These are phyloP conservation scores for Pan paniscus DNA, from an alignment of 2,113 vertebrate species.

Conservation along the genomic window DNA sequence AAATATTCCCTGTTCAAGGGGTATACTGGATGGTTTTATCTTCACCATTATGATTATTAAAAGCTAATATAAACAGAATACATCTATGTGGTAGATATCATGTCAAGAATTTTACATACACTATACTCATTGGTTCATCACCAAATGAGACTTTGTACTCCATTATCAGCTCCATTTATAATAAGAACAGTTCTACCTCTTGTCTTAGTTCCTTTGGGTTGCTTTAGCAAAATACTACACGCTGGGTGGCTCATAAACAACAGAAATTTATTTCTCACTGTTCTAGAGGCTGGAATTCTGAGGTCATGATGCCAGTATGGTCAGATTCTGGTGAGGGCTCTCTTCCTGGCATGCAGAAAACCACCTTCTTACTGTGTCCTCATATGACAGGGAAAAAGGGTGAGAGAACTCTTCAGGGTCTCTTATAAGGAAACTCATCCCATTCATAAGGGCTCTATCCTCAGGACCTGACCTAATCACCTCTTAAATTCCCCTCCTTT, in stretches of 20 bases:
- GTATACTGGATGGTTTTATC: background rate
- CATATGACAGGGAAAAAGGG: fast-evolving
- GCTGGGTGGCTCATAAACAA: background rate
- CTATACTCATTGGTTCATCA: background rate
- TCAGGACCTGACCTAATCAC: background rate
- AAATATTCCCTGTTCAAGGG: background rate
- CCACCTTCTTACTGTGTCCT: background rate
- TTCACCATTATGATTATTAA: background rate
- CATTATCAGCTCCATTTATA: background rate
- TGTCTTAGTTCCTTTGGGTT: background rate
- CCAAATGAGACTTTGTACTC: background rate
- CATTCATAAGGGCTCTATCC: background rate
- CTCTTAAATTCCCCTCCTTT: background rate
- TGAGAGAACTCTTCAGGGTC: background rate
- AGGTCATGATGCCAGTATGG: background rate
- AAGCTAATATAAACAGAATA: background rate
- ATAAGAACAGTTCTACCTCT: background rate
- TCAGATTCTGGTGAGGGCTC: background rate
- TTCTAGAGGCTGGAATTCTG: background rate
- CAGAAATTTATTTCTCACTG: background rate
- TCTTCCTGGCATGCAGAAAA: background rate
- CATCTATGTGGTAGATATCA: background rate
- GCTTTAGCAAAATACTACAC: background rate
- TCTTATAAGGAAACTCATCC: background rate
- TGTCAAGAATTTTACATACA: background rate